Evolutionary conservation across 2,888 invertebrate genomes (phyloP).

Genomic region (Myopa testacea): DNA sequence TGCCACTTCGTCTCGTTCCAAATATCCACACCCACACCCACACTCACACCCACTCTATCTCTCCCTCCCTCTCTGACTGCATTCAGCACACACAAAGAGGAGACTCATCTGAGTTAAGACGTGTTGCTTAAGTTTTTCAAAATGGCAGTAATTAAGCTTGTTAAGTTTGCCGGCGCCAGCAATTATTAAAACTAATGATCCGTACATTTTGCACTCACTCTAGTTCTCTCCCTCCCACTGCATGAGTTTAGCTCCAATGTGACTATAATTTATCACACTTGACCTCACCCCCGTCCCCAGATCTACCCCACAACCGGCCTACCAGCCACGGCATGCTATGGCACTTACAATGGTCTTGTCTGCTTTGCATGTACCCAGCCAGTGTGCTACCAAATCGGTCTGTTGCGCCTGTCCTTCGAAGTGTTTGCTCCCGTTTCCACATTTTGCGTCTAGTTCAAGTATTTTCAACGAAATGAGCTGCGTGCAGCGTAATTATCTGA

Average conservation of each 20-base stretch:
- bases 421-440: not conserved
- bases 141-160: constrained; percentile 31
- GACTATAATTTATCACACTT: constrained; percentile 1
- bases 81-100: not conserved
- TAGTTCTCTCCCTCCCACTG: not conserved
- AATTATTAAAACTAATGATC: constrained; percentile 37
- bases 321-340: not conserved
- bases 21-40: too few species aligned
- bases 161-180: constrained; percentile 8
- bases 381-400: constrained; percentile 5
- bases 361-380: constrained; percentile 13
- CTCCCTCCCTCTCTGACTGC: not conserved
- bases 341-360: constrained; percentile 12
- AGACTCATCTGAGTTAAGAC: not conserved
- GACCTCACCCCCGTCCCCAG: not conserved
- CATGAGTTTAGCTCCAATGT: not conserved
- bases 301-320: not conserved
- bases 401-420: constrained; percentile 19
- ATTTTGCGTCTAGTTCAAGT: not conserved
- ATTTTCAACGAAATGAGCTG: not conserved
- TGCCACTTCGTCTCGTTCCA: not conserved
- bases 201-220: not conserved
- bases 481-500: constrained; percentile 43
- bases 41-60: too few species aligned
- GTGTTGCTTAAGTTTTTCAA: constrained; percentile 3